Evolutionary conservation across 2,797 vertebrate species (phyloP), one percentile per base, ranked within the genome.

Genomic region (Gymnothorax reevesii): DNA sequence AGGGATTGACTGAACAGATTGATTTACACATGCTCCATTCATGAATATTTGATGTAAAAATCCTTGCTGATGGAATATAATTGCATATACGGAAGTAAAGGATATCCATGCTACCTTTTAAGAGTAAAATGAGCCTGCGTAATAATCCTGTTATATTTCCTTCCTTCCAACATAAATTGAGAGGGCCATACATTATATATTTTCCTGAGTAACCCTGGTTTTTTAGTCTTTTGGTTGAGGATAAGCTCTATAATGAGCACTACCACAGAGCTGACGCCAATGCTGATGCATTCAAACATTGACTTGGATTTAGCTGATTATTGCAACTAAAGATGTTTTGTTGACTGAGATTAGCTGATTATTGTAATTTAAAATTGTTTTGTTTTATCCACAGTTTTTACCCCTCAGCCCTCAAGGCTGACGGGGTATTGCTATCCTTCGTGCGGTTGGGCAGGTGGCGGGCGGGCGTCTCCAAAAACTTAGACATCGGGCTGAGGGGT

Each of bases 1-100:
- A 33, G 52, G 60, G 42, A 54, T 87, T 89, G 89, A 90, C 85
- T 84, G 57, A 85, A 54, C 69, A 83, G 84, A 92, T 94, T 84
- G 92, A 94, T 94, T 91, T 84, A 85, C 88, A 13, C 83, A 1
- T 15, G 86, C 89, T 88, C 84, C 84, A 80, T 54, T 82, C 66
- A 86, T 94, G 69, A 85, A 94, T 94, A 91, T 92, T 93, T 93
- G 87, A 94, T 93, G 88, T 55, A 84, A 59, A 77, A 17, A 77
- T 17, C 27, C 27, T 5, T 73, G 73, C 27, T 88, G 85, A 91
- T 88, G 15, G 82, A 90, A 92, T 86, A 88, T 89, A 88, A 87
- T 88, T 83, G 86, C 86, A 88, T 91, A 87, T 90, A 88, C 90
- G 92, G 86, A 91, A 90, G 77, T 83, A 83, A 92, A 84, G 82